Evolutionary conservation across 2,888 invertebrate genomes (phyloP), one percentile per base, ranked within the genome.

Genomic region (Calliphora vomitoria): DNA sequence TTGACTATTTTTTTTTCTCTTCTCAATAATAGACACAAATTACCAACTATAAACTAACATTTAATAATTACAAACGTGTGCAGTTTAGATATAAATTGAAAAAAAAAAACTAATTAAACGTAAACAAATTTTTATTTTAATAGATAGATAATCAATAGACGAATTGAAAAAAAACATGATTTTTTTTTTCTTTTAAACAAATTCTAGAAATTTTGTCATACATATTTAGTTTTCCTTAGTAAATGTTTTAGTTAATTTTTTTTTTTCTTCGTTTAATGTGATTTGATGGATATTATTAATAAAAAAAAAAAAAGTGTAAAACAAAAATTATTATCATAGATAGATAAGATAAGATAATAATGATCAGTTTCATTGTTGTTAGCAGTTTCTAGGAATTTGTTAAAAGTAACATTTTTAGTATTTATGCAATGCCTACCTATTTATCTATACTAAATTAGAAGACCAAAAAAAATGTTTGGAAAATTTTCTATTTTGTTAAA

Each of bases 321-420:
- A 82, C 50, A 82, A 78, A 86, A 86, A 82, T 75, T 85, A 76
- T 76, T 76, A 82, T 78, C 76, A 11, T 31, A 53, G 44, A 44
- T 74, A 64, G 82, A 86, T 75, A 86, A 80, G 82, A 72, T 85
- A 78, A 86, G 64, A 85, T 75, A 81, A 47, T 38, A 76, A 55
- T 58, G 60, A 76, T 69, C 82, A 75, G 44, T 71, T 64, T 76
- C 66, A 53, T 53, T 25, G 13, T 25, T 55, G 38, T 25, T 44
- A 35, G 25, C 72, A 44, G 15, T 64, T 69, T 79, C 68, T 44
- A 47, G 6, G 58, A 71, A 47, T 69, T 66, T 44, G 18, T 62
- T 53, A 25, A 31, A 50, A 31, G 1, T n/a, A 60, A 58, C 25
- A 62, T 79, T 20, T 47, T 58, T n/a, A 25, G 11, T 66, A 31